Evolutionary conservation across 2,797 vertebrate genomes (phyloP), one percentile per base, ranked within the genome.

Genomic region (Sebastes elongatus): DNA sequence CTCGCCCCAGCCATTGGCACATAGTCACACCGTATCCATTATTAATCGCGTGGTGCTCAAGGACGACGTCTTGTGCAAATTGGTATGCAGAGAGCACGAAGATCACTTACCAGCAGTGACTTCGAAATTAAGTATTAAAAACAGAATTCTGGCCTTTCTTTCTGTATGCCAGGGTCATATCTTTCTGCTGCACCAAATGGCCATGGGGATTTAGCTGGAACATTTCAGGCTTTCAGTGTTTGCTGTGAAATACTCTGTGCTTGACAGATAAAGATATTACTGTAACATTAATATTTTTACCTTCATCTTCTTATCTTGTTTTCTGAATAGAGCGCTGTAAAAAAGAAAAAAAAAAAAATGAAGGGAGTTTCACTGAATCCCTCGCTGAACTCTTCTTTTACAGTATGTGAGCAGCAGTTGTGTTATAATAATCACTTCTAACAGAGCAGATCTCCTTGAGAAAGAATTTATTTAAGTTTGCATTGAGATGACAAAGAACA

Each of bases 21-120:
- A 77, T 74, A 92, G 92, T 93, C 90, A 84, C 90, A 89, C 86
- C 87, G 74, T 91, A 93, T 95, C 88, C 88, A 95, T 94, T 94
- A 94, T 95, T 94, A 94, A 94, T 92, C 85, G 82, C 88, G 87
- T 35, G 65, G 64, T 84, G 90, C 89, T 94, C 90, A 92, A 94
- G 92, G 90, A 94, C 79, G 63, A 84, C 80, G 53, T 87, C 82
- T 53, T 81, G 81, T 82, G 83, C 82, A 88, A 93, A 95, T 95
- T 93, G 91, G 89, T 89, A 95, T 95, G 91, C 91, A 88, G 84
- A 81, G 80, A 81, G 86, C 6, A 73, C 62, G 63, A 84, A 90
- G 85, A 89, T 93, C 88, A 81, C 86, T 93, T 91, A 90, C 90
- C 80, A 87, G 89, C 91, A 91, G 76, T 71, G 89, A 88, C 87